Conservation (phyloP, 2,888 invertebrate genomes). For the Stenodera caucasica region DNA sequence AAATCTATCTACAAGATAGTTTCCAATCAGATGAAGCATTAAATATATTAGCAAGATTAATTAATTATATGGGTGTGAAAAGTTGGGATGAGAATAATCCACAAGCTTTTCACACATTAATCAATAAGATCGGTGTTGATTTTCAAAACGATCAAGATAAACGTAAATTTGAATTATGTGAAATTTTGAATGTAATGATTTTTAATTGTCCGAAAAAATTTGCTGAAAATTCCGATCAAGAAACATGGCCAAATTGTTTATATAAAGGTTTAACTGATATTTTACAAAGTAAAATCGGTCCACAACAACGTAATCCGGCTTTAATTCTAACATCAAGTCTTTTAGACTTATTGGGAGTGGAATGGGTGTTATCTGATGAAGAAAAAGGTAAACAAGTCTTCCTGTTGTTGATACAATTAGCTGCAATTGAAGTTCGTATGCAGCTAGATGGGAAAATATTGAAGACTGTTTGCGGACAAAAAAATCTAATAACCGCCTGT, state of each 20-base stretch:
- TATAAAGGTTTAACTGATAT: conserved; percentile 83
- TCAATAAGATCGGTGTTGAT: conserved; percentile 82
- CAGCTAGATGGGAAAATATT: conserved; percentile 85
- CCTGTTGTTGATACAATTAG: conserved; percentile 78
- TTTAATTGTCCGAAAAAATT: conserved; percentile 72
- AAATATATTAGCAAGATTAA: conserved; percentile 71
- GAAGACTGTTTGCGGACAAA: conserved; percentile 75
- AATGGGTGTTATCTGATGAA: conserved; percentile 81
- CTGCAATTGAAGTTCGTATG: conserved; percentile 93
- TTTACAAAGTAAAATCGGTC: conserved; percentile 82
- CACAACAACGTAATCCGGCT: conserved; percentile 87
- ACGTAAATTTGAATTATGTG: conserved; percentile 85
- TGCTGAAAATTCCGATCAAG: conserved; percentile 65
- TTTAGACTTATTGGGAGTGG: conserved; percentile 79
- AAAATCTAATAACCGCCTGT: conserved; percentile 79
- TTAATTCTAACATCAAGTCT: conserved; percentile 79
- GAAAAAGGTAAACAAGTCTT: conserved; percentile 82
- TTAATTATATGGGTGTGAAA: conserved; percentile 69
- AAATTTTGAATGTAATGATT: conserved; percentile 74
- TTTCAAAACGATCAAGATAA: conserved; percentile 89
- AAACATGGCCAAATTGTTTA: conserved; percentile 80
- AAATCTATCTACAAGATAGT: conserved; percentile 84
- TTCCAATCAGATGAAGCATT: conserved; percentile 89
- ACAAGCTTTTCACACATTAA: conserved; percentile 76
- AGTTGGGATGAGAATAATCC: conserved; percentile 79